Evolutionary conservation across 2,113 vertebrate genomes (phyloP).

Genomic region (Seriola quinqueradiata): DNA sequence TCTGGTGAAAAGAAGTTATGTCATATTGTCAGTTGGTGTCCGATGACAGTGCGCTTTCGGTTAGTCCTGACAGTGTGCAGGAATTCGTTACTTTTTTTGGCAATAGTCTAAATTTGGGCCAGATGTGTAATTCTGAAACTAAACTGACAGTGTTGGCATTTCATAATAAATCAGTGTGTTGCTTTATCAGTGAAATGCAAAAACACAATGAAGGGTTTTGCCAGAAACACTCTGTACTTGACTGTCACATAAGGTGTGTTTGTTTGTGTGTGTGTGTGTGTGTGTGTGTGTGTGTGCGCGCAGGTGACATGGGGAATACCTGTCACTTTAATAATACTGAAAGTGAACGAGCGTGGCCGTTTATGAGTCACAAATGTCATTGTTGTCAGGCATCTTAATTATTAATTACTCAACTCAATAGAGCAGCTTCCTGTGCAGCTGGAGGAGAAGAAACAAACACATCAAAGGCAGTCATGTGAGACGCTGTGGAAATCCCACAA

Average conservation of each 20-base stretch:
- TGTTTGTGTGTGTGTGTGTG: background rate
- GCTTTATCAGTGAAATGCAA: background rate
- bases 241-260: background rate
- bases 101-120: background rate
- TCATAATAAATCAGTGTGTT: background rate
- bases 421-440: slow-evolving; percentile 22
- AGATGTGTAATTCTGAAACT: slow-evolving; percentile 8
- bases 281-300: background rate
- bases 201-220: background rate
- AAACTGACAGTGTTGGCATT: background rate
- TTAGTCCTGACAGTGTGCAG: background rate
- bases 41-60: too few species aligned
- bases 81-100: background rate
- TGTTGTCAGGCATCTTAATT: background rate
- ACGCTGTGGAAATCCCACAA: background rate
- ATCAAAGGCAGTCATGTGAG: background rate
- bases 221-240: background rate
- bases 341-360: background rate
- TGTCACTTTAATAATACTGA: slow-evolving; percentile 1
- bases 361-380: background rate
- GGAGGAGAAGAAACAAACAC: background rate
- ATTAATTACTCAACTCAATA: background rate
- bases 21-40: too few species aligned
- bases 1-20: too few species aligned
- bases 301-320: slow-evolving; percentile 8